Evolutionary conservation across 2,113 vertebrate species (phyloP), one percentile per base, ranked within the genome.

Genomic region (Tyrannus savana): DNA sequence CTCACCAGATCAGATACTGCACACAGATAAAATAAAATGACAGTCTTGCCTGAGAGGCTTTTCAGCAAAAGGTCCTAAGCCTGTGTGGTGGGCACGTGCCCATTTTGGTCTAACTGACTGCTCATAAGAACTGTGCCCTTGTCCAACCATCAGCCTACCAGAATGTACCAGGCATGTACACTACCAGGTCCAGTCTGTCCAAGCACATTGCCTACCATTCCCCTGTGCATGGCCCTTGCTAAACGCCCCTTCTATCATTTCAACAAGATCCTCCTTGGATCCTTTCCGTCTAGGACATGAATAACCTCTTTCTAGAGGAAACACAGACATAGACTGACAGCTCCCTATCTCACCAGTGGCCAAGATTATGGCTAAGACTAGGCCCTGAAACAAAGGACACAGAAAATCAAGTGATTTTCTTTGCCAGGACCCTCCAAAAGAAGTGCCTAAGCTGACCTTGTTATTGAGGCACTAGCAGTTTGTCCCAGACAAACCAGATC

Each of bases 81-180:
- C 42, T 64, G 28, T 6, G 47, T 19, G 66, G 47, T 15, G 62
- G 31, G 30, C 39, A 80, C 0, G 0, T n/a, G 59, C 3, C 5
- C 31, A 14, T 50, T 33, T 31, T 18, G 18, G n/a, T 60, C 39
- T 58, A 35, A 52, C 37, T 37, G 64, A 63, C 44, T 75, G 25
- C 39, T 59, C n/a, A 15, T 9, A 75, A 67, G 68, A 72, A 41
- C 62, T 30, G 10, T 31, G 63, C 4, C 33, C 53, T 76, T n/a
- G 21, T 37, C n/a, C 64, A 77, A 1, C 10, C 41, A 50, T 52
- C 25, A 68, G 56, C 33, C 33, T 77, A 16, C 0, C 5, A 59
- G 52, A 49, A 59, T 2, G 23, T 14, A 71, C 23, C 47, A 44
- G 25, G 14, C 16, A 41, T 5, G 11, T 27, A 15, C 22, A 28